These are phyloP conservation scores for Pocota personata DNA, from an alignment of 2,888 invertebrate species.

Conservation along the genomic window DNA sequence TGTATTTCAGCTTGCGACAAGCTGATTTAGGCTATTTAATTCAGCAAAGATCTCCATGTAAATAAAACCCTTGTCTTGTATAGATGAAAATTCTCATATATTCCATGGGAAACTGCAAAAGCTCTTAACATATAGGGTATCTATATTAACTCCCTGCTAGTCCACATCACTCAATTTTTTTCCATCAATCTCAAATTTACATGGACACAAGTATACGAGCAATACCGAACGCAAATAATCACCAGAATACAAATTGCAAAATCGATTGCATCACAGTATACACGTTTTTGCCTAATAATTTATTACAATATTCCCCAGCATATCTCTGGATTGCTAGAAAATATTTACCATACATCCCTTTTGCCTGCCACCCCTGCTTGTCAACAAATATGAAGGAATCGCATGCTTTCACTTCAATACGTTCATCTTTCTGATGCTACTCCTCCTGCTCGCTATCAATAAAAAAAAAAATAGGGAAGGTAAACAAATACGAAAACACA, in stretches of 20 bases:
- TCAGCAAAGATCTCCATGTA: too few species aligned
- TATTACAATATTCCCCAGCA: constrained; percentile 8
- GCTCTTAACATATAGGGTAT: too few species aligned
- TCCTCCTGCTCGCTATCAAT: not conserved
- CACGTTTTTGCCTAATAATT: not conserved
- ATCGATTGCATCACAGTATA: constrained; percentile 10
- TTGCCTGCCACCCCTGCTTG: not conserved
- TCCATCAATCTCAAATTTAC: not conserved
- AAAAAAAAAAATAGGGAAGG: not conserved
- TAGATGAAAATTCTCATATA: too few species aligned
- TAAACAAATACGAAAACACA: not conserved
- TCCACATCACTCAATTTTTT: too few species aligned
- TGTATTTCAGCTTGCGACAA: too few species aligned
- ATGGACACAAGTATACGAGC: not conserved
- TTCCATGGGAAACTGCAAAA: too few species aligned
- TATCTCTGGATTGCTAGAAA: not conserved
- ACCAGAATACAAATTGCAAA: constrained; percentile 11
- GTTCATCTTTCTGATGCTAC: not conserved
- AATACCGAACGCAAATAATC: not conserved
- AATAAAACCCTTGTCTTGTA: too few species aligned
- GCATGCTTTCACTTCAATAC: constrained; percentile 6
- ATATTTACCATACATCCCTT: not conserved
- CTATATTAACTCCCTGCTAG: too few species aligned
- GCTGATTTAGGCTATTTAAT: too few species aligned
- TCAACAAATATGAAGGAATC: constrained; percentile 1